Base-by-base conservation (phyloP, 2,888 invertebrate species). In the Scaptomyza caliginosa region DNA sequence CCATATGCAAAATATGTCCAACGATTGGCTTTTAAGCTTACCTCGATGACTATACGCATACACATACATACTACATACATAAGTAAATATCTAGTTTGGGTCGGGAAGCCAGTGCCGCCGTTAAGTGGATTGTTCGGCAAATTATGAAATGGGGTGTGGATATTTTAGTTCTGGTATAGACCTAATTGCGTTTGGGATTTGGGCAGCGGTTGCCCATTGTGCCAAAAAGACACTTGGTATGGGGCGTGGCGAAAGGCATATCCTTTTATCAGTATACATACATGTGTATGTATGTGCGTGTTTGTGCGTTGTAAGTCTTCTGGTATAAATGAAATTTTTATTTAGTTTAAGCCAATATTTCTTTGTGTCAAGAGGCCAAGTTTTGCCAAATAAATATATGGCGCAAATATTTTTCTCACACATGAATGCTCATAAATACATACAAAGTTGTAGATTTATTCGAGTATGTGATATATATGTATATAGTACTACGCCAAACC, bases 111-210 rank as follows among this genome's bases (percentile, higher is more conserved):
- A 26, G 34, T 24, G 39, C 40, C 48, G 39, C 40, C 48, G 24
- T 50, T 74, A 70, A 71, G 63, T 70, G 67, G 63, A 66, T 58
- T 56, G 19, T 50, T 19, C 40, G 17, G 8, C 48, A 21, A 19
- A 45, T 23, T 28, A 32, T 30, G 40, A 23, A 13, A 23, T 8
- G 2, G 42, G 24, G 46, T 13, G 7, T 26, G 26, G 16, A 30
- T 30, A 30, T 52, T n/a, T n/a, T 2, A 30, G 32, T 26, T 55
- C 17, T 65, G 32, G 62, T 52, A 45, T 45, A 28, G 16, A 46
- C 52, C 65, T 88, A 77, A 88, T 88, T 88, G 74, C 86, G 52
- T 81, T 74, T 67, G 81, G 80, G 72, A 70, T 64, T 71, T 64
- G 66, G 48, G 48, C 32, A 30, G 2, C 34, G 36, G 39, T 21